Conservation (phyloP, 2,113 vertebrate genomes). For the Porphyrio hochstetteri region DNA sequence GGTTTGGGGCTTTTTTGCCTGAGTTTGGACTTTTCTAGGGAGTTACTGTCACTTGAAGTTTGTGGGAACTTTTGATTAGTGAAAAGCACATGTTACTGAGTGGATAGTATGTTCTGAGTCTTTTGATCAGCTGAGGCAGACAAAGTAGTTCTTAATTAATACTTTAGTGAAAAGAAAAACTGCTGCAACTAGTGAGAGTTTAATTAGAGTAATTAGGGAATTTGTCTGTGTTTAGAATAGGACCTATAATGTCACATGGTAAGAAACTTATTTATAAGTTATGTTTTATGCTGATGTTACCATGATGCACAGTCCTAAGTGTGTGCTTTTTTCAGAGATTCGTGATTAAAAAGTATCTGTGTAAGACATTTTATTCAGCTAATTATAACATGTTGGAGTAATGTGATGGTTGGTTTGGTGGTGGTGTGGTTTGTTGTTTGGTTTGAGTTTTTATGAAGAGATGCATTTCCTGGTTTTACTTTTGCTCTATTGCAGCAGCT, state of each 20-base stretch:
- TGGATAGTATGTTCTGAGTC: neutral
- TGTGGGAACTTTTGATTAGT: neutral
- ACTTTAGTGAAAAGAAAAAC: neutral
- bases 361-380: neutral
- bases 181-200: neutral
- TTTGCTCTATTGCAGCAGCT: neutral
- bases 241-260: neutral
- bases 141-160: neutral
- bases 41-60: neutral
- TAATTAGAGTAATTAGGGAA: neutral
- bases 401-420: neutral
- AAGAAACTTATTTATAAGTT: neutral
- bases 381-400: neutral
- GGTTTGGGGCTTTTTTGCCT: neutral
- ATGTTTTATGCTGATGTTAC: neutral
- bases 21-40: neutral
- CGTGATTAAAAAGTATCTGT: neutral
- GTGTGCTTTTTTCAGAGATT: neutral
- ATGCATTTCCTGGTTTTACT: neutral
- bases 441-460: neutral
- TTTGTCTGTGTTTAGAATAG: neutral
- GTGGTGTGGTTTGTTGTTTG: neutral
- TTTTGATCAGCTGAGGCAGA: neutral
- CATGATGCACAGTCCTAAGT: neutral
- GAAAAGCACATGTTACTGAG: neutral